Evolutionary conservation across 2,888 invertebrate species (phyloP).

Genomic region (Tuta absoluta): DNA sequence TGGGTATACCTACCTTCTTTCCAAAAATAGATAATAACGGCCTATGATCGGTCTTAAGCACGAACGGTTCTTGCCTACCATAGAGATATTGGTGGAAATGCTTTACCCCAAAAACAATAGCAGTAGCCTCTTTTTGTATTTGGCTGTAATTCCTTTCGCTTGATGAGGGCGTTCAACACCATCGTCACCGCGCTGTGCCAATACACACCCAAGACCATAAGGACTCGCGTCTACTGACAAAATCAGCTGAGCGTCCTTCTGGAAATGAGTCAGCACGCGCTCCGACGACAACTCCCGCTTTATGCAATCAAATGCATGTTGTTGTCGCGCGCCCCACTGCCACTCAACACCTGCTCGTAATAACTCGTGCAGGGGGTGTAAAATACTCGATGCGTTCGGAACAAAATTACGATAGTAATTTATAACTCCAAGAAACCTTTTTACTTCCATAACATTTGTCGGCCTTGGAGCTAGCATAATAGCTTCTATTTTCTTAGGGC

Average conservation of each 20-base stretch:
- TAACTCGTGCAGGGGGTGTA: conserved; percentile 30
- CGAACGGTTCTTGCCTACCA: background rate
- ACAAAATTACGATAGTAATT: conserved; percentile 34
- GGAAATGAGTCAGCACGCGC: conserved; percentile 32
- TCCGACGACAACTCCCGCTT: conserved; percentile 13
- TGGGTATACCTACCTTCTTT: background rate
- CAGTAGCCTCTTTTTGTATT: conserved; percentile 38
- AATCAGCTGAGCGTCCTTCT: conserved; percentile 26
- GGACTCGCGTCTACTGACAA: conserved; percentile 30
- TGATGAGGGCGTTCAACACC: background rate
- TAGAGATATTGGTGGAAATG: conserved; percentile 37
- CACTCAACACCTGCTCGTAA: conserved; percentile 25
- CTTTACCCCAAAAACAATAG: conserved; percentile 33
- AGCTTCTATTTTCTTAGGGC: conserved; percentile 31
- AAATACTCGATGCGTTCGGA: conserved; percentile 28
- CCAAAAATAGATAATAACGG: conserved; percentile 8
- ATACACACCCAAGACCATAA: background rate
- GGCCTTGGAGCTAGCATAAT: conserved; percentile 27
- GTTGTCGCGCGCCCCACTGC: conserved; percentile 27
- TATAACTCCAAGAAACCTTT: conserved; percentile 31
- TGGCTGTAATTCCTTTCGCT: conserved; percentile 35
- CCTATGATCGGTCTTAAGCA: conserved; percentile 4
- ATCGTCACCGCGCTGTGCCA: background rate
- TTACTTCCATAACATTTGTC: conserved; percentile 27
- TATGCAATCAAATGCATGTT: background rate